phyloP scores from a whole-genome alignment of 92 coral and sea anemone genomes.

The Muricea muricata region DNA sequence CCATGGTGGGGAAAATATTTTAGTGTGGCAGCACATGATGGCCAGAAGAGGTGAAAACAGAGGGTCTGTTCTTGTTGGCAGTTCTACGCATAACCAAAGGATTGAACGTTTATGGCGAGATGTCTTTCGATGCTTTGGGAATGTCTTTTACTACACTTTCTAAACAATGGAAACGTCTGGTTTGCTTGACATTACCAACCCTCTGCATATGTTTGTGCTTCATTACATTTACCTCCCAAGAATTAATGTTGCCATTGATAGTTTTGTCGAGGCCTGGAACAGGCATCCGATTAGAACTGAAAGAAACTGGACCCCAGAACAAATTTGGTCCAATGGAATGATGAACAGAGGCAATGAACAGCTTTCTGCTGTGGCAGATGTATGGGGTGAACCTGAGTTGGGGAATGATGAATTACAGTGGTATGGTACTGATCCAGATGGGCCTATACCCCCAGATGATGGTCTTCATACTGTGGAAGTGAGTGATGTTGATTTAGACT shows the following conservation, averaged over 20 bases:
- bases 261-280: constrained; percentile 73
- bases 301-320: constrained; percentile 75
- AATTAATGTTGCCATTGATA: constrained; percentile 60
- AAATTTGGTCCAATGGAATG: constrained; percentile 78
- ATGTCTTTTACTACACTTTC: constrained; percentile 70
- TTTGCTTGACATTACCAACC: constrained; percentile 56
- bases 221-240: constrained; percentile 67
- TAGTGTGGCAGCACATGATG: constrained; percentile 58
- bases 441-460: constrained; percentile 73
- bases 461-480: constrained; percentile 70
- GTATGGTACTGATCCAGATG: constrained; percentile 77
- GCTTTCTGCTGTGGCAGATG: constrained; percentile 74
- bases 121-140: constrained; percentile 66
- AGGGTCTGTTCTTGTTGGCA: constrained; percentile 59
- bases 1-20: constrained; percentile 67
- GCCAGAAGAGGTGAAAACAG: constrained; percentile 56
- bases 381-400: constrained; percentile 61
- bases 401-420: constrained; percentile 56
- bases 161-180: constrained; percentile 63
- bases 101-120: constrained; percentile 73
- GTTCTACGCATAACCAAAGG: constrained; percentile 67
- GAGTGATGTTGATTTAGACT: constrained; percentile 49
- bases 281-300: constrained; percentile 76
- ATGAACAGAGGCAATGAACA: constrained; percentile 68
- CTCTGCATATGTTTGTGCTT: constrained; percentile 56